phyloP scores from a whole-genome alignment of 2,888 invertebrate genomes.

The Glaucopsyche alexis region DNA sequence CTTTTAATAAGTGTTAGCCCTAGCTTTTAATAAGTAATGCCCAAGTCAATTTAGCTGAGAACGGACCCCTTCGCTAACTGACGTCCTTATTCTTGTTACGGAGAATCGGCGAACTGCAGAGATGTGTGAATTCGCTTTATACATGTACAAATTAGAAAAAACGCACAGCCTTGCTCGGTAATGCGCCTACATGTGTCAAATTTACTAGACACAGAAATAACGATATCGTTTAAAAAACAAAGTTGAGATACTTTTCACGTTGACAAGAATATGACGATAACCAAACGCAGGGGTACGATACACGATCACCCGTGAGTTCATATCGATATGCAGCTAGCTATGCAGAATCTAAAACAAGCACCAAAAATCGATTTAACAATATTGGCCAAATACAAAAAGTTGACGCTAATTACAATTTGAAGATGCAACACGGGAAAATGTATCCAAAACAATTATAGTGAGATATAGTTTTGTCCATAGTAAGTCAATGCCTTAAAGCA shows the following conservation, averaged over 20 bases:
- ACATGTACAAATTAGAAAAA: too few relatives aligned
- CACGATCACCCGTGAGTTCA: not conserved
- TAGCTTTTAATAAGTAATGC: slow-evolving; percentile 49
- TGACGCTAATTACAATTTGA: not conserved
- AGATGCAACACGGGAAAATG: not conserved
- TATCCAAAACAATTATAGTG: slow-evolving; percentile 11
- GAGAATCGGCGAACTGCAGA: not conserved
- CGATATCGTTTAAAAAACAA: not conserved
- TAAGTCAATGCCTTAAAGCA: slow-evolving; percentile 28
- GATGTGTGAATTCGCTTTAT: not conserved
- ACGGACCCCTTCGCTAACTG: not conserved
- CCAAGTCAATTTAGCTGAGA: slow-evolving; percentile 44
- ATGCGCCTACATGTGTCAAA: not conserved
- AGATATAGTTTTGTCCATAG: slow-evolving; percentile 25
- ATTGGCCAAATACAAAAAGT: not conserved
- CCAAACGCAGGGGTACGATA: not conserved
- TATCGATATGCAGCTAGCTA: not conserved
- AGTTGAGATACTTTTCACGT: not conserved
- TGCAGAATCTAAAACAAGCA: not conserved
- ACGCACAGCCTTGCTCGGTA: too few relatives aligned
- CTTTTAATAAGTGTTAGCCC: slow-evolving; percentile 48
- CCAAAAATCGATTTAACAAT: not conserved
- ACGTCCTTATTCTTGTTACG: not conserved
- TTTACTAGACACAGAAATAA: too few relatives aligned
- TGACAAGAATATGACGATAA: slow-evolving; percentile 1